phyloP scores from a whole-genome alignment of 2,888 invertebrate genomes.

The Ennomos erosarius region DNA sequence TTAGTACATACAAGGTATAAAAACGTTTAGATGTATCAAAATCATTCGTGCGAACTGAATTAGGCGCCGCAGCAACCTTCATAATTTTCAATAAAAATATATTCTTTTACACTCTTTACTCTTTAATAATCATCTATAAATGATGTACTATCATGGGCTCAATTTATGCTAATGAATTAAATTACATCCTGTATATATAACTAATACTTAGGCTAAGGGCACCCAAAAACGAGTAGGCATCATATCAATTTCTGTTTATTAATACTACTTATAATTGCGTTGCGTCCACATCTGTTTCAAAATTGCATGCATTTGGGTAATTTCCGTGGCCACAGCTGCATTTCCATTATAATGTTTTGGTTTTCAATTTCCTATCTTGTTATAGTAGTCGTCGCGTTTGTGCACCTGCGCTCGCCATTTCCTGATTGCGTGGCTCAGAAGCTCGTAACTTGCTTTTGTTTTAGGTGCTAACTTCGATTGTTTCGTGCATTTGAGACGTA shows the following conservation, averaged over 20 bases:
- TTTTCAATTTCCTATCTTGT: conserved; percentile 39
- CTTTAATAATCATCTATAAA: too few species aligned
- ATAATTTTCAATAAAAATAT: too few species aligned
- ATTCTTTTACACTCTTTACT: too few species aligned
- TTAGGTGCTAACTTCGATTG: conserved; percentile 17
- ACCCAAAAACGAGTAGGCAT: too few species aligned
- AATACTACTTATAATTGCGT: neutral
- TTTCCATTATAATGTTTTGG: conserved; percentile 33
- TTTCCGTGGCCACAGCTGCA: conserved; percentile 12
- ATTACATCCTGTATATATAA: too few species aligned
- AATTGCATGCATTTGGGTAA: conserved; percentile 15
- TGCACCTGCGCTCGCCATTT: conserved; percentile 37
- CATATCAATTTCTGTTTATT: neutral
- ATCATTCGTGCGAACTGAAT: too few species aligned
- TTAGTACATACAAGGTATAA: too few species aligned
- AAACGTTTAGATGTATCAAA: too few species aligned
- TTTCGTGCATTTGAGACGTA: conserved; percentile 7
- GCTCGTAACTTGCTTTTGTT: conserved; percentile 12
- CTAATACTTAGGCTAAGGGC: too few species aligned
- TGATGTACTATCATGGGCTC: too few species aligned
- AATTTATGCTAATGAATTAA: too few species aligned
- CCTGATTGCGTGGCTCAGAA: conserved; percentile 12
- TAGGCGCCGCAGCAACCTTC: too few species aligned
- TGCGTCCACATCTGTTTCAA: neutral
- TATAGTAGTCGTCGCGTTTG: conserved; percentile 21